A percentile compares a stretch with the other conserved stretches of the same genome.
phyloP scores from a whole-genome alignment of 2,797 vertebrate genomes.

The Helicolenus hilgendorfi region DNA sequence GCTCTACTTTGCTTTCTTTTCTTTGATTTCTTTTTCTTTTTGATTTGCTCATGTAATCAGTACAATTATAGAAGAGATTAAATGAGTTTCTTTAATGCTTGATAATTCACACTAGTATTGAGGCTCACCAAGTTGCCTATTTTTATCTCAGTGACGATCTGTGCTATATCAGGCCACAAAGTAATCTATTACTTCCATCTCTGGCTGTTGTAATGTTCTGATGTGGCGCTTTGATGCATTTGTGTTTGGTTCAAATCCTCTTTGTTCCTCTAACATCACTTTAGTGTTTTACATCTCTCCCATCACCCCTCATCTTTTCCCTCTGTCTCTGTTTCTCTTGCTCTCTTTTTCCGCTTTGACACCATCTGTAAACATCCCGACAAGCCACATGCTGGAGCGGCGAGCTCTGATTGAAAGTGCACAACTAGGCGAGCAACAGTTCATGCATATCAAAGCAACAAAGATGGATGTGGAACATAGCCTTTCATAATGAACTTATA shows the following conservation, averaged over 20 bases:
- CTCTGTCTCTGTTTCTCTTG: conserved; percentile 1
- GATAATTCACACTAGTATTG: neutral
- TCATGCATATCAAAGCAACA: conserved; percentile 65
- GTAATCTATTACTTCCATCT: neutral
- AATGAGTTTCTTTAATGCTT: conserved; percentile 25
- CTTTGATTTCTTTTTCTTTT: neutral
- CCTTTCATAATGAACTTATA: conserved; percentile 71
- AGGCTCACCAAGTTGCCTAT: neutral
- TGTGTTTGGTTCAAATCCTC: conserved; percentile 48
- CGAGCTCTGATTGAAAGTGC: conserved; percentile 51
- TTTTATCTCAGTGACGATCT: neutral
- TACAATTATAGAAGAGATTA: conserved; percentile 17
- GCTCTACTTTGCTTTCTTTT: neutral
- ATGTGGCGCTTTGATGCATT: conserved; percentile 29
- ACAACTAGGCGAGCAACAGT: conserved; percentile 51
- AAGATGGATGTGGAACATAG: conserved; percentile 67
- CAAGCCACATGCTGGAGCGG: conserved; percentile 17
- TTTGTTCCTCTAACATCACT: conserved; percentile 39
- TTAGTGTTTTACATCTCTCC: conserved; percentile 36
- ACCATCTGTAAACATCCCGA: conserved; percentile 64
- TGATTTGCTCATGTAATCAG: neutral
- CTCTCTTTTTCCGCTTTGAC: conserved; percentile 11
- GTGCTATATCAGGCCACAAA: neutral
- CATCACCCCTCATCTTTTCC: conserved; percentile 9
- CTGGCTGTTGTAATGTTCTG: neutral